These are phyloP conservation scores for Plagodis pulveraria DNA, from an alignment of 2,888 invertebrate species.

Conservation along the genomic window DNA sequence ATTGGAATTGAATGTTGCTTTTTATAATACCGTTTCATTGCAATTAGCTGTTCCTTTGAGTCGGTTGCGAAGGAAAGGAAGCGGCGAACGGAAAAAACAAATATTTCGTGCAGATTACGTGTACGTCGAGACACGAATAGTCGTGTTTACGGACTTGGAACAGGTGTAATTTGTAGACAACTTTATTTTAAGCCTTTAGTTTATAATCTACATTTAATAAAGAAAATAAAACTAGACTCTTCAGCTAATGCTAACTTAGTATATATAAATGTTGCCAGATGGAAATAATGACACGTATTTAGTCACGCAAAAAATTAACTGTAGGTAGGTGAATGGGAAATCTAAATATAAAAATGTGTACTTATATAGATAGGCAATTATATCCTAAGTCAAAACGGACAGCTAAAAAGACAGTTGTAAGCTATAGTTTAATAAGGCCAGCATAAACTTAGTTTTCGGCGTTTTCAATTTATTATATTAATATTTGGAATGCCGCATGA, in stretches of 20 bases:
- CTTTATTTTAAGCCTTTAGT: constrained; percentile 2
- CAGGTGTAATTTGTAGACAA: constrained; percentile 11
- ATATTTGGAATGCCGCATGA: too few relatives aligned
- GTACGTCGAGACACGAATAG: constrained; percentile 19
- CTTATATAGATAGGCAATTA: too few relatives aligned
- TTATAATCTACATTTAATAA: not conserved
- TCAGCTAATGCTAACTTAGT: not conserved
- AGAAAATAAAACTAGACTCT: not conserved
- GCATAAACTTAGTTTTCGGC: too few relatives aligned
- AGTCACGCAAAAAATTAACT: too few relatives aligned
- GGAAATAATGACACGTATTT: too few relatives aligned
- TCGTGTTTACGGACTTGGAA: constrained; percentile 14
- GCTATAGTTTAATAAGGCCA: too few relatives aligned
- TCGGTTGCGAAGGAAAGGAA: constrained; percentile 23
- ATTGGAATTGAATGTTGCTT: constrained; percentile 50
- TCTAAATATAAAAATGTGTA: too few relatives aligned
- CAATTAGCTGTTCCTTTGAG: constrained; percentile 43
- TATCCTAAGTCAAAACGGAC: too few relatives aligned
- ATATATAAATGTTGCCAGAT: too few relatives aligned
- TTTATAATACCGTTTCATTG: constrained; percentile 48
- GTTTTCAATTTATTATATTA: too few relatives aligned
- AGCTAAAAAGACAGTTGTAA: too few relatives aligned
- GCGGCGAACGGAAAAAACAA: constrained; percentile 25
- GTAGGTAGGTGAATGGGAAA: too few relatives aligned
- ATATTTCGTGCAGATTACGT: constrained; percentile 22